Percentiles rank a stretch among this genome's conserved stretches.
phyloP scores from a whole-genome alignment of 1,140 invertebrate genomes.

The Latrodectus geometricus region DNA sequence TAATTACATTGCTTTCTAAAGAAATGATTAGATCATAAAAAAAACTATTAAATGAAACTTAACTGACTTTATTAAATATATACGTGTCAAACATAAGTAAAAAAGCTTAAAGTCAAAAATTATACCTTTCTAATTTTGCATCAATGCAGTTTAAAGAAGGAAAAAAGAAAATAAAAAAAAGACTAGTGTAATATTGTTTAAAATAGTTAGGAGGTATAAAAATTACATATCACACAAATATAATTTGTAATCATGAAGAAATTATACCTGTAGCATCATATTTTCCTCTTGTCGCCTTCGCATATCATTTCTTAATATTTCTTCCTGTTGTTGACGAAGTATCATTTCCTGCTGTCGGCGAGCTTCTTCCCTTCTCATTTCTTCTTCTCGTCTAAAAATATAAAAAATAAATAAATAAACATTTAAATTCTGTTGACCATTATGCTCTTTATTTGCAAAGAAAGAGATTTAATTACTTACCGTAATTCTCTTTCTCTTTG shows the following conservation, averaged over 20 bases:
- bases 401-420: no score
- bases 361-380: conserved; percentile 80
- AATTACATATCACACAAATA: neutral
- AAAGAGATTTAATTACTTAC: conserved; percentile 27
- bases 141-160: neutral
- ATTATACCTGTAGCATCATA: conserved; percentile 44
- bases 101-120: no score
- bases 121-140: no score
- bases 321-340: conserved; percentile 84
- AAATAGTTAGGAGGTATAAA: neutral
- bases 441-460: neutral
- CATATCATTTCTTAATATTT: conserved; percentile 75
- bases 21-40: no score
- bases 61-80: no score
- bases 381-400: conserved; percentile 64
- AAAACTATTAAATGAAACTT: no score
- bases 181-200: no score
- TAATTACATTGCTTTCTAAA: no score
- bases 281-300: conserved; percentile 47
- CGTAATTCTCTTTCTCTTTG: conserved; percentile 90
- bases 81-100: no score
- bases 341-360: conserved; percentile 82
- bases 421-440: neutral
- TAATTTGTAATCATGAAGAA: neutral
- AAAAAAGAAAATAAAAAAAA: neutral